Evolutionary conservation across 2,113 vertebrate species (phyloP).

Genomic region (Brachyhypopomus occidentalis): DNA sequence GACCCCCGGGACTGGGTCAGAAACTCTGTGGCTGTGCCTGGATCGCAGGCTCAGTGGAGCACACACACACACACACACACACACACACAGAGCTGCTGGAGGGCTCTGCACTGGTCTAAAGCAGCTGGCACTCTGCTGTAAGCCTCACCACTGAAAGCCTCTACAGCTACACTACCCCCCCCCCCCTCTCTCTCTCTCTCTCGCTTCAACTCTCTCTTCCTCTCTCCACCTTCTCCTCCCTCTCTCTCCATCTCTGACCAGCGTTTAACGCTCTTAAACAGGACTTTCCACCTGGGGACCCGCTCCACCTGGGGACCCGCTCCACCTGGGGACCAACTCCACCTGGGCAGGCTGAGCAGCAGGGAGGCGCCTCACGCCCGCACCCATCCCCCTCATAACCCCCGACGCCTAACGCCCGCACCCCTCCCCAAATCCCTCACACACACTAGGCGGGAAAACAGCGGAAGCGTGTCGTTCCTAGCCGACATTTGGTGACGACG

Average conservation of each 20-base stretch:
- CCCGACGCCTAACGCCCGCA: too few relatives aligned
- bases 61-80: not conserved
- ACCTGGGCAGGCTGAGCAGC: constrained; percentile 2
- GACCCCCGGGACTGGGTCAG: too few relatives aligned
- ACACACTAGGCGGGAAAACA: too few relatives aligned
- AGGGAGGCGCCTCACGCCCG: not conserved
- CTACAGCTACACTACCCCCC: not conserved
- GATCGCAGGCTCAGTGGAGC: not conserved
- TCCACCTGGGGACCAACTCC: too few relatives aligned
- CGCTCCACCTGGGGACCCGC: too few relatives aligned
- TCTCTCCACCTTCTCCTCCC: not conserved
- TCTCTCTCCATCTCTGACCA: constrained; percentile 10
- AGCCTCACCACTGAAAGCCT: not conserved
- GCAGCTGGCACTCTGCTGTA: not conserved
- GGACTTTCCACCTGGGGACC: too few relatives aligned
- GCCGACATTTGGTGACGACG: too few relatives aligned
- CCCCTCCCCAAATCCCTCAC: too few relatives aligned
- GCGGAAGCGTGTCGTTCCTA: too few relatives aligned
- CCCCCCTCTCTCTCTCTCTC: constrained; percentile 20
- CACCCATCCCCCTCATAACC: too few relatives aligned
- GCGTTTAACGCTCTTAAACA: constrained; percentile 31
- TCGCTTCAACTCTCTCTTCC: not conserved
- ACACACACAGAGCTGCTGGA: constrained; percentile 6
- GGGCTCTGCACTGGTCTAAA: constrained; percentile 18
- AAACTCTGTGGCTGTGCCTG: too few relatives aligned